Base-by-base conservation (phyloP, 2,888 invertebrate species). In the Ceraclea dissimilis region DNA sequence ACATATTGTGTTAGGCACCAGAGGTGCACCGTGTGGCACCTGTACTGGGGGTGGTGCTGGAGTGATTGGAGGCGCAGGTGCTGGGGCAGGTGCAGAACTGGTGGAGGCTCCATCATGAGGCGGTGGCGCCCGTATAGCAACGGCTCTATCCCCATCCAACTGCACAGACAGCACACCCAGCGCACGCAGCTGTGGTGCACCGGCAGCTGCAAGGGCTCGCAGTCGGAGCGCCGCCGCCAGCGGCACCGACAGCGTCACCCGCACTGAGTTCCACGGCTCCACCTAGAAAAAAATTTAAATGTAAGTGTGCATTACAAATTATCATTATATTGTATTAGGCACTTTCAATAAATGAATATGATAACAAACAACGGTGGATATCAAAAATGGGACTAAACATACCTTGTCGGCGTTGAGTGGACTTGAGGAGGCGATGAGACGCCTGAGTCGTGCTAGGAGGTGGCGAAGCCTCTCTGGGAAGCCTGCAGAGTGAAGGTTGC, bases 191-290 rank as follows among this genome's bases (percentile, higher is more conserved):
- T 88, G 88, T 63, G 88, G 83, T 67, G 92, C 91, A 64, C 94
- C 93, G 72, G 92, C 90, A 68, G 90, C 88, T 63, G 96, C 96
- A 70, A 97, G 79, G 74, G 91, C 91, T 66, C 93, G 84, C 69
- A 97, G 80, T 65, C 93, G 86, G 67, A 88, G 81, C 69, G 96
- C 96, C 69, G 96, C 96, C 78, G 95, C 95, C 72, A 90, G 87
- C 68, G 96, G 95, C 80, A 97, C 93, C 71, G 93, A 93, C 82
- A 97, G 88, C 78, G 95, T 96, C 74, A 97, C 94, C 76, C 93
- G 88, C 67, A 97, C 96, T 67, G 94, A 93, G 80, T 95, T 94
- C 94, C 94, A 97, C 82, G 96, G 96, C 84, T 96, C 96, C 79
- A 94, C 79, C 79, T 79, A n/a, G n/a, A n/a, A n/a, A n/a, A n/a